Conservation (phyloP, 1,140 invertebrate genomes). For the Drosophila auraria region DNA sequence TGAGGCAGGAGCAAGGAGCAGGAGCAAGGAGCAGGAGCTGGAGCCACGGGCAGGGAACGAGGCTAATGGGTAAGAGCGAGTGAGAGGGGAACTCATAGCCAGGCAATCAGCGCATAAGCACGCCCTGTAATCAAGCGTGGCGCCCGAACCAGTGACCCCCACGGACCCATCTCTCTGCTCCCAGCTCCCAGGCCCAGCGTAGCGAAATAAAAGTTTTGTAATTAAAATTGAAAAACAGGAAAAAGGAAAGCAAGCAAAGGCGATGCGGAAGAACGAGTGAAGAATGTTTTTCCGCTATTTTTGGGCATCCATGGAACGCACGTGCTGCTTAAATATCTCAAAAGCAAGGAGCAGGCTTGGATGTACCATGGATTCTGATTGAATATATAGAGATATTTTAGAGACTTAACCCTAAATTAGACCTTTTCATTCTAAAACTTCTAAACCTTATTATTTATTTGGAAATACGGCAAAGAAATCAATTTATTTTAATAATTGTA, state of each 20-base stretch:
- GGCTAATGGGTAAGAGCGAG: conserved; percentile 25
- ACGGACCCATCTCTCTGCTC: background rate
- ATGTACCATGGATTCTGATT: background rate
- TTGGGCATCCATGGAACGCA: conserved; percentile 1
- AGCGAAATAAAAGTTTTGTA: conserved; percentile 82
- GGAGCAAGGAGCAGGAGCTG: background rate
- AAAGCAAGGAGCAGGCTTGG: background rate
- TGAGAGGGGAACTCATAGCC: conserved; percentile 64
- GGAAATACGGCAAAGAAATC: too few species aligned
- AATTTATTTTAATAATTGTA: too few species aligned
- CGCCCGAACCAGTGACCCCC: conserved; percentile 36
- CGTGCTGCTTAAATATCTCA: conserved; percentile 17
- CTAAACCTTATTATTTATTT: too few species aligned
- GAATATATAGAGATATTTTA: too few species aligned
- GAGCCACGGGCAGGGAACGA: background rate
- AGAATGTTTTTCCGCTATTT: conserved; percentile 49
- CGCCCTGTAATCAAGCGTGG: conserved; percentile 78
- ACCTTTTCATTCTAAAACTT: too few species aligned
- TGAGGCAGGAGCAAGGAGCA: conserved; percentile 11
- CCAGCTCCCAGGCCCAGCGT: conserved; percentile 44
- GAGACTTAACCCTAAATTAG: too few species aligned
- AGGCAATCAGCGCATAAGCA: conserved; percentile 80
- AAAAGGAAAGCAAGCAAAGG: conserved; percentile 32
- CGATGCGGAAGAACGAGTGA: conserved; percentile 47
- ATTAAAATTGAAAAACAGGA: conserved; percentile 75